Conservation (phyloP, 2,888 invertebrate species). For the Cheilosia vulpina region DNA sequence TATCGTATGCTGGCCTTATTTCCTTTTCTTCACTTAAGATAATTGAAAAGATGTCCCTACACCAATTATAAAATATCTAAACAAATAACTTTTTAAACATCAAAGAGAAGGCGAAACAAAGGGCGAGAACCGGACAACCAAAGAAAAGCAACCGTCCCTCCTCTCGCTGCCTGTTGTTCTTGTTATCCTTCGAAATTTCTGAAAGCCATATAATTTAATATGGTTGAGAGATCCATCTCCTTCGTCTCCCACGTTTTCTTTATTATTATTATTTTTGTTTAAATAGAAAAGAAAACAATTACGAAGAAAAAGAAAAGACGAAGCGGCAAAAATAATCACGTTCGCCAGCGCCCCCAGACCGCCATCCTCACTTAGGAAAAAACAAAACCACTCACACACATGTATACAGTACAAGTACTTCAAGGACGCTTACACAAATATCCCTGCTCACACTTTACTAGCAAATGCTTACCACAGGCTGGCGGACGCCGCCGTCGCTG, state of each 20-base stretch:
- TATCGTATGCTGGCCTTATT: constrained; percentile 26
- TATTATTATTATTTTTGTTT: constrained; percentile 7
- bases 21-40: constrained; percentile 53
- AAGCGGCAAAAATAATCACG: constrained; percentile 55
- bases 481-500: constrained; percentile 21
- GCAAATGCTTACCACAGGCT: constrained; percentile 60
- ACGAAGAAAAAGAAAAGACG: constrained; percentile 43
- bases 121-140: constrained; percentile 16
- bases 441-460: constrained; percentile 57
- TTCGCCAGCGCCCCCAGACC: constrained; percentile 16
- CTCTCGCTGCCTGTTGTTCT: background rate
- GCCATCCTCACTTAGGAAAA: background rate
- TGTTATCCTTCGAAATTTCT: constrained; percentile 64
- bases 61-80: constrained; percentile 69
- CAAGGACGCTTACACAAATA: constrained; percentile 70
- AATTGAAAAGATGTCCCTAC: constrained; percentile 66
- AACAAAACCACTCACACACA: constrained; percentile 3
- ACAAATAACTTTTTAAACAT: constrained; percentile 59
- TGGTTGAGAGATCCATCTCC: constrained; percentile 47
- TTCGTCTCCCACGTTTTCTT: constrained; percentile 37
- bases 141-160: background rate
- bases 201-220: constrained; percentile 71
- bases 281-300: constrained; percentile 52
- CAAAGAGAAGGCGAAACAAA: constrained; percentile 44
- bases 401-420: constrained; percentile 4